Base-by-base conservation (phyloP, 2,888 invertebrate species). In the Dicranocentrus wangi region DNA sequence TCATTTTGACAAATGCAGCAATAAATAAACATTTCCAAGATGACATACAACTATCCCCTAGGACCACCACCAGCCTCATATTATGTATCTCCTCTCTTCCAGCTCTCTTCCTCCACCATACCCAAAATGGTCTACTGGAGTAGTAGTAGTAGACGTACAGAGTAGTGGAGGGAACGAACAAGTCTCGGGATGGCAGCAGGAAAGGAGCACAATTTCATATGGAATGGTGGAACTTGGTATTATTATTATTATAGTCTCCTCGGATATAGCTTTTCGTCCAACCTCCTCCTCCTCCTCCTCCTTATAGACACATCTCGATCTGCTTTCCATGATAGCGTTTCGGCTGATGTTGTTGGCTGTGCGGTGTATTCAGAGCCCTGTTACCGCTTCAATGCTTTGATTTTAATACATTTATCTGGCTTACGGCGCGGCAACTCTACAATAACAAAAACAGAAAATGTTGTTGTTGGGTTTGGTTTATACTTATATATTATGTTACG, bases 1-100 rank as follows among this genome's bases (percentile, higher is more conserved):
- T 79, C 79, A 79, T 66, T 79, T 72, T 79, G 79, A 79, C 79
- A 79, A 79, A 79, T 79, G 79, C 70, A 79, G 79, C 79, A 79
- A 79, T 79, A 79, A 79, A 79, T 79, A 79, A 79, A 79, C 79
- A 79, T 79, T 79, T 79, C 71, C 71, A 71, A 71, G 78, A 78
- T 69, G 77, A 77, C 77, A 53, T 32, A 32, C 76, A 76, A 68
- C 58, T 76, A 76, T 53, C 73, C 63, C 53, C 21, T 17, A 58
- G 61, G 58, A 60, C 58, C 32, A 55, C 32, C 3, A 32, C 3
- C 32, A 32, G 3, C 3, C 32, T 7, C 32, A 32, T 32, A 39
- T 32, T 19, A 28, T 28, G 28, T 19, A 39, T 19, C 25, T 55
- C 23, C 55, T 55, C 21, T 32, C 21, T n/a, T 13, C 27, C n/a